Evolutionary conservation across 2,797 vertebrate genomes (phyloP).

Genomic region (Rhincodon typus): DNA sequence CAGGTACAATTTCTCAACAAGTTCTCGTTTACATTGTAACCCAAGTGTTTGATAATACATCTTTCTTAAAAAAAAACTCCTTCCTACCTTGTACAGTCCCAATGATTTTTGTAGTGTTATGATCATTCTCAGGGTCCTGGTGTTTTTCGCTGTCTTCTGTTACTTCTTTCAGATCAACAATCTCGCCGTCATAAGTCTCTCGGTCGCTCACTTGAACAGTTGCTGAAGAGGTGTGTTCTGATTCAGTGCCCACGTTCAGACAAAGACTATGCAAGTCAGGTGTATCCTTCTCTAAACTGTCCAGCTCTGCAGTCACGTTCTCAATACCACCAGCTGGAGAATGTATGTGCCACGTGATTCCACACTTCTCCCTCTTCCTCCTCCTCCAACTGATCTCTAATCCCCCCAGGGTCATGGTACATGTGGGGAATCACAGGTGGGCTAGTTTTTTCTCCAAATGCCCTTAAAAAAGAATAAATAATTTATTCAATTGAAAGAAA

Average conservation of each 20-base stretch:
- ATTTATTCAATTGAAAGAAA: not conserved
- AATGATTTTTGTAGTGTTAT: not conserved
- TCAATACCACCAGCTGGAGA: no score
- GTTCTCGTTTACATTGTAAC: not conserved
- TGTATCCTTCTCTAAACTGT: constrained; percentile 17
- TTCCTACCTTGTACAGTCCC: not conserved
- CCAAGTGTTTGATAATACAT: not conserved
- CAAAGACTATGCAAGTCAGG: constrained; percentile 39
- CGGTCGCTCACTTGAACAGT: not conserved
- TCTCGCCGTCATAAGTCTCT: not conserved
- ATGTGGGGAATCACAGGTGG: constrained; percentile 68
- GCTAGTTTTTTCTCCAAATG: constrained; percentile 78
- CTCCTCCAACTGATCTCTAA: constrained; percentile 44
- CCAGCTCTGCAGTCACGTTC: constrained; percentile 30
- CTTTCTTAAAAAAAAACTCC: not conserved
- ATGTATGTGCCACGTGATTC: no score
- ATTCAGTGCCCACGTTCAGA: not conserved
- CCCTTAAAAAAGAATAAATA: constrained; percentile 57
- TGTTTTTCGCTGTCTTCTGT: not conserved
- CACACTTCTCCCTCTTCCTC: no score
- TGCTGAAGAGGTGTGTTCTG: not conserved
- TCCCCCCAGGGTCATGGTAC: constrained; percentile 45
- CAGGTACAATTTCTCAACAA: not conserved
- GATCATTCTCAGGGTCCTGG: not conserved
- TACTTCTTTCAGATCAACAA: not conserved